Evolutionary conservation across 2,113 vertebrate species (phyloP).

Genomic region (Atractosteus spatula): DNA sequence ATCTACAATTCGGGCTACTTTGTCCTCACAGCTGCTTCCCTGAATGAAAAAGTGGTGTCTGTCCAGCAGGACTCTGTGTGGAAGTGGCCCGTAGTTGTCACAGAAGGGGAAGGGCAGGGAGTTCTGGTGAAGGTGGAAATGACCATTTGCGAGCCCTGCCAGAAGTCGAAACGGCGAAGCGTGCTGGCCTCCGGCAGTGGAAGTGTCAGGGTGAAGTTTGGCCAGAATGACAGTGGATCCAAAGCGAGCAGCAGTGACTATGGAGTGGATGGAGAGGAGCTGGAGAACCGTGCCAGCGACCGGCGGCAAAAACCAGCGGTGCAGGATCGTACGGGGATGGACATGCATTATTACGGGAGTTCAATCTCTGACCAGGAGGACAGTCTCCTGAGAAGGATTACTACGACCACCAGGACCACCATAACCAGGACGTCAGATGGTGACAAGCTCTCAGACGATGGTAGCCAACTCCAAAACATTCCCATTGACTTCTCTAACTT

Average conservation of each 20-base stretch:
- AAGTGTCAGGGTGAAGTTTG: conserved; percentile 80
- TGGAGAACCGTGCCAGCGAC: conserved; percentile 76
- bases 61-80: conserved; percentile 59
- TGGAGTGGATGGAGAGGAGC: conserved; percentile 61
- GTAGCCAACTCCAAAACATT: conserved; percentile 68
- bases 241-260: conserved; percentile 46
- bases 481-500: conserved; percentile 87
- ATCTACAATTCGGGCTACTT: conserved; percentile 85
- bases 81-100: conserved; percentile 76
- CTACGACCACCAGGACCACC: conserved; percentile 70
- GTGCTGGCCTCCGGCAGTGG: conserved; percentile 79
- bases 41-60: conserved; percentile 78
- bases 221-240: conserved; percentile 62
- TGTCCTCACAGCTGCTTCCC: conserved; percentile 76
- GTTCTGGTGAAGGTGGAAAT: conserved; percentile 83
- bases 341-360: conserved; percentile 65
- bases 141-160: conserved; percentile 85
- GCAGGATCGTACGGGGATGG: conserved; percentile 67
- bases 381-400: conserved; percentile 52
- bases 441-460: conserved; percentile 64
- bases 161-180: conserved; percentile 89
- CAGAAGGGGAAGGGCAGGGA: conserved; percentile 87
- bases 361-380: conserved; percentile 76
- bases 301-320: conserved; percentile 67
- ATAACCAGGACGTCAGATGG: conserved; percentile 64